Evolutionary conservation across 2,797 vertebrate species (phyloP).

Genomic region (Melopsittacus undulatus): DNA sequence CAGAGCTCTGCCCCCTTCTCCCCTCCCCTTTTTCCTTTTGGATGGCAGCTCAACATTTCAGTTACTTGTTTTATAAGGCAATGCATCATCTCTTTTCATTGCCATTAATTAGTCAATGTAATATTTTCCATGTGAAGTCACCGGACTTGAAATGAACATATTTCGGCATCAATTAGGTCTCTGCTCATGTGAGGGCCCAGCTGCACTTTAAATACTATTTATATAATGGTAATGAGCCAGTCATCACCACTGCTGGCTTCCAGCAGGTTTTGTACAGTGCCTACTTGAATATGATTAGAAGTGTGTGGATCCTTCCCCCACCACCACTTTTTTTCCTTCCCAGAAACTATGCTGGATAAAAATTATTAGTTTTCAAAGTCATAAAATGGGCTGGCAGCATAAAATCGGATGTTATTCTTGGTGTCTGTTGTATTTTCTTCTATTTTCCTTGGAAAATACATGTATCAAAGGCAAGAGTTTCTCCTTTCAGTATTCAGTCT

Average conservation of each 20-base stretch:
- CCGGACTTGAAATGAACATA: constrained; percentile 68
- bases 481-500: constrained; percentile 33
- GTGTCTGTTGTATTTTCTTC: constrained; percentile 37
- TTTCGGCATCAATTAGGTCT: constrained; percentile 71
- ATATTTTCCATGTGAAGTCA: constrained; percentile 77
- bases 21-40: constrained; percentile 31
- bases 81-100: constrained; percentile 67
- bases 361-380: constrained; percentile 53
- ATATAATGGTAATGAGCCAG: constrained; percentile 63
- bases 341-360: constrained; percentile 65
- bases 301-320: constrained; percentile 22
- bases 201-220: constrained; percentile 67
- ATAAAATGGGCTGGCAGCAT: constrained; percentile 64
- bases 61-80: constrained; percentile 68
- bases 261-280: constrained; percentile 41
- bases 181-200: constrained; percentile 68
- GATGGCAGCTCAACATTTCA: constrained; percentile 46
- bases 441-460: constrained; percentile 72
- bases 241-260: constrained; percentile 53
- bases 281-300: constrained; percentile 69
- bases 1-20: not conserved
- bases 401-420: constrained; percentile 74
- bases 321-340: constrained; percentile 16
- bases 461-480: constrained; percentile 17
- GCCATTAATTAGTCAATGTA: constrained; percentile 69